phyloP scores from a whole-genome alignment of 2,113 vertebrate species.

The Melanerpes formicivorus region DNA sequence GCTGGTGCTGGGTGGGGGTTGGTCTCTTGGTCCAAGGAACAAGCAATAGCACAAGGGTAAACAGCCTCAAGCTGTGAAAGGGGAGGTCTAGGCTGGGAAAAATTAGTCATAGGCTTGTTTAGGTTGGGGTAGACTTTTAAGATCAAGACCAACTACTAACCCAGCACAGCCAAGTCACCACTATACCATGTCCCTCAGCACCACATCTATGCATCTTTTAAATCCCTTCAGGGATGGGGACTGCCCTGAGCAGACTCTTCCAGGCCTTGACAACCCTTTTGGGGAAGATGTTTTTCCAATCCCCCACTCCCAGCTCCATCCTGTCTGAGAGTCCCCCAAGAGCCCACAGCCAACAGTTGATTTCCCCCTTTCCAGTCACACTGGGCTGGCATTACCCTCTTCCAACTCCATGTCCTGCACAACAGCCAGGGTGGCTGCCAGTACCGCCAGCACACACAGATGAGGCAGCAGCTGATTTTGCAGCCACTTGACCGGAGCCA shows the following conservation, averaged over 20 bases:
- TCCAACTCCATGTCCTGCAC: not conserved
- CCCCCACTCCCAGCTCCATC: not conserved
- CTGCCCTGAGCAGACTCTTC: no score
- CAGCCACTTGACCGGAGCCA: slow-evolving; percentile 40
- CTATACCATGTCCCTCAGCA: no score
- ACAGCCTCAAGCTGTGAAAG: no score
- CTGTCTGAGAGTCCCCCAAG: rapidly evolving
- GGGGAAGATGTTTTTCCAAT: no score
- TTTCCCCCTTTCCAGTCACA: not conserved
- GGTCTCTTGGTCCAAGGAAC: not conserved
- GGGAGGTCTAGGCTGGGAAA: no score
- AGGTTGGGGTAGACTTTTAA: no score
- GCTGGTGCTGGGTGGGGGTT: not conserved
- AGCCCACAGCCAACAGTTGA: rapidly evolving
- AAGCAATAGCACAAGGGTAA: not conserved
- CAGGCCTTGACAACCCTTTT: no score
- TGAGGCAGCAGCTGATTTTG: slow-evolving; percentile 23
- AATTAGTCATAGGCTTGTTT: no score
- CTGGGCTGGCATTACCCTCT: not conserved
- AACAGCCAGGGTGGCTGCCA: rapidly evolving
- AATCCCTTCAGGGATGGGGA: no score
- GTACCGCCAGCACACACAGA: not conserved
- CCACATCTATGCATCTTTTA: no score
- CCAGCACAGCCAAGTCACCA: no score
- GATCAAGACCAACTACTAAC: no score